Evolutionary conservation across 2,888 invertebrate genomes (phyloP).

Genomic region (Pemphredon lugubris): DNA sequence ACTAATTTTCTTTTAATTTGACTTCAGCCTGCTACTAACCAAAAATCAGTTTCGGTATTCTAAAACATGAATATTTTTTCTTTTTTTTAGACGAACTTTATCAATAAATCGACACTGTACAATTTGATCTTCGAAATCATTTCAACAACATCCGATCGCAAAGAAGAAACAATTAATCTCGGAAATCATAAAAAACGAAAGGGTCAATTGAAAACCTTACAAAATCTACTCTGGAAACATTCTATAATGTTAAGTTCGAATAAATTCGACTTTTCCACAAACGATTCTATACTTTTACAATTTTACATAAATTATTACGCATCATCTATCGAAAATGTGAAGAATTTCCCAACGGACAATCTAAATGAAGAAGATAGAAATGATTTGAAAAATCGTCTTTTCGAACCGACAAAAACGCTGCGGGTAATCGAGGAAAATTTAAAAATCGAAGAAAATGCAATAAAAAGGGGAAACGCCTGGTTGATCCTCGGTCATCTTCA

Average conservation of each 20-base stretch:
- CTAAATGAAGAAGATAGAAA: constrained; percentile 6
- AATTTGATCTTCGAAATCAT: constrained; percentile 67
- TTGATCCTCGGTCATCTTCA: constrained; percentile 74
- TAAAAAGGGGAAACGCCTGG: constrained; percentile 73
- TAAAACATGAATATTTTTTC: no score
- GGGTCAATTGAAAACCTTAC: constrained; percentile 7
- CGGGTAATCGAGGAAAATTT: constrained; percentile 30
- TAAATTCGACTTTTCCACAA: constrained; percentile 20
- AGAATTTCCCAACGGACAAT: neutral
- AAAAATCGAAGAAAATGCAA: neutral
- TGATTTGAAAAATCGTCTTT: constrained; percentile 40
- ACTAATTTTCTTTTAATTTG: no score
- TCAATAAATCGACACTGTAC: constrained; percentile 61
- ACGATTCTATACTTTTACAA: constrained; percentile 14
- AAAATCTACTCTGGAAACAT: constrained; percentile 29
- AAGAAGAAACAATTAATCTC: constrained; percentile 26
- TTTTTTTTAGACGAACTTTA: constrained; percentile 41
- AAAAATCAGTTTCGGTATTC: no score
- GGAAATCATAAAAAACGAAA: constrained; percentile 33
- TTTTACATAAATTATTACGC: constrained; percentile 56
- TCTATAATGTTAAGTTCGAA: constrained; percentile 17
- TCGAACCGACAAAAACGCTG: constrained; percentile 51
- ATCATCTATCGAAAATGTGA: constrained; percentile 45
- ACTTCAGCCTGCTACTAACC: no score
- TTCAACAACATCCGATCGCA: constrained; percentile 49